phyloP scores from a whole-genome alignment of 2,797 vertebrate genomes.

The Delichon dasypus region DNA sequence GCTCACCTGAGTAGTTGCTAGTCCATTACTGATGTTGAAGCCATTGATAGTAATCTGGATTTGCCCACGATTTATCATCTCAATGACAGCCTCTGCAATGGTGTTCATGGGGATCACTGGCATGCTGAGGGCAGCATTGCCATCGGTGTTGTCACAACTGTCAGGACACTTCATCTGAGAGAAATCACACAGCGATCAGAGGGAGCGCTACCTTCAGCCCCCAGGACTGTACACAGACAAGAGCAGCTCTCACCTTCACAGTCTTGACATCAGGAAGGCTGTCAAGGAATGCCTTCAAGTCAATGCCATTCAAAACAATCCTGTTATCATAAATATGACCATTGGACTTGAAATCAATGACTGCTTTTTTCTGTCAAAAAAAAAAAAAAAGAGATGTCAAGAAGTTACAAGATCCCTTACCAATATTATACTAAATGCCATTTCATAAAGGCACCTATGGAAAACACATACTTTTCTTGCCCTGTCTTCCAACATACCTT shows the following conservation, averaged over 20 bases:
- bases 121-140: slow-evolving; percentile 91
- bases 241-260: slow-evolving; percentile 86
- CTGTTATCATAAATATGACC: slow-evolving; percentile 99
- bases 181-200: background rate
- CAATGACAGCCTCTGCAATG: slow-evolving; percentile 97
- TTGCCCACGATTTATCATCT: slow-evolving; percentile 99
- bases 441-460: background rate
- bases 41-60: slow-evolving; percentile 98
- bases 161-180: slow-evolving; percentile 93
- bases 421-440: background rate
- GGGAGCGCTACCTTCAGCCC: background rate
- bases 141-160: slow-evolving; percentile 86
- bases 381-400: background rate
- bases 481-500: slow-evolving; percentile 80
- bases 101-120: slow-evolving; percentile 99
- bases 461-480: background rate
- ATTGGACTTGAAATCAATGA: slow-evolving; percentile 99
- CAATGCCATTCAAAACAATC: slow-evolving; percentile 97
- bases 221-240: background rate
- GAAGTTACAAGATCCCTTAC: background rate
- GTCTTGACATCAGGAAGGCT: slow-evolving; percentile 97
- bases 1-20: slow-evolving; percentile 96
- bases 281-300: slow-evolving; percentile 97
- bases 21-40: slow-evolving; percentile 97
- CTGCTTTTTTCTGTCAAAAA: slow-evolving; percentile 92